A percentile compares a stretch with the other conserved stretches of the same genome.
These are phyloP conservation scores for Gobio occitaniae DNA, from an alignment of 2,797 vertebrate species.

Conservation along the genomic window DNA sequence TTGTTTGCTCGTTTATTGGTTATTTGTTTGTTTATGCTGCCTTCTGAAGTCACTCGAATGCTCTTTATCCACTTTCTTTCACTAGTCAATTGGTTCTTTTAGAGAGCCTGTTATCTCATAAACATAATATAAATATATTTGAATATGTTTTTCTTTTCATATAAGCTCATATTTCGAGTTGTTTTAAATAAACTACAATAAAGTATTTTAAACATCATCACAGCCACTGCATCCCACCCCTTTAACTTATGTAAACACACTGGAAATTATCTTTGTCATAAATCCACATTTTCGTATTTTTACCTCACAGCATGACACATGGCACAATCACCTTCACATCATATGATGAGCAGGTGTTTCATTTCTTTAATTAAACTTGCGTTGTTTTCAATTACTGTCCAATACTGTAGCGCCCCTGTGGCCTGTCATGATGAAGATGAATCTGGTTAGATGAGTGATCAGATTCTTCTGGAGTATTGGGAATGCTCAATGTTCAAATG, in stretches of 20 bases:
- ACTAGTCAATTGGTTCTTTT: too few relatives aligned
- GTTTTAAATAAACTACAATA: background rate
- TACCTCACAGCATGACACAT: background rate
- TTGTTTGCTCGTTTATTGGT: background rate
- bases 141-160: too few relatives aligned
- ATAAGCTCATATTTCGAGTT: too few relatives aligned
- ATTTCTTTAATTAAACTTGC: slow-evolving; percentile 36
- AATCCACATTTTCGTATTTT: background rate
- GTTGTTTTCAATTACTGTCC: background rate
- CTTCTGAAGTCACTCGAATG: background rate
- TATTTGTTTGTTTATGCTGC: background rate
- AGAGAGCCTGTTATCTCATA: too few relatives aligned
- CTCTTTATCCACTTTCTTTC: too few relatives aligned
- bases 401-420: background rate
- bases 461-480: background rate
- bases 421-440: background rate
- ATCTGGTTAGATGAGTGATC: background rate
- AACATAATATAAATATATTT: too few relatives aligned
- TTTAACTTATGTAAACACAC: background rate
- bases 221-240: background rate
- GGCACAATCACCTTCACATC: background rate
- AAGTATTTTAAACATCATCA: background rate
- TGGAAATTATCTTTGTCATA: background rate
- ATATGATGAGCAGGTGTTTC: slow-evolving; percentile 18
- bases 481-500: background rate